A percentile compares a stretch with the other conserved stretches of the same genome.
Evolutionary conservation across 1,140 invertebrate species (phyloP).

Genomic region (Scaptodrosophila lebanonensis): DNA sequence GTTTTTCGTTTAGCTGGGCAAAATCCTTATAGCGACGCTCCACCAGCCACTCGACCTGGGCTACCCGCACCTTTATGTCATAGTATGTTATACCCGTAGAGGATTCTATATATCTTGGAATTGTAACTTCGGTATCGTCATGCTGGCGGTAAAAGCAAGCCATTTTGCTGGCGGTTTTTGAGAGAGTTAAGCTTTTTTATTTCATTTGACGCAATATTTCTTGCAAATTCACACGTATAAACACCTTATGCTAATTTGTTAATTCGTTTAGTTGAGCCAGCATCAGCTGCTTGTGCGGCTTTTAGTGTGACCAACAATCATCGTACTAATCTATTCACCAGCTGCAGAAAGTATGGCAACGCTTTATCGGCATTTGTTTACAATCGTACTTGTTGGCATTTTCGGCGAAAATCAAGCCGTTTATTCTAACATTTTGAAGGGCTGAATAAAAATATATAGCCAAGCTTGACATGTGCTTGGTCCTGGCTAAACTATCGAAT

Average conservation of each 20-base stretch:
- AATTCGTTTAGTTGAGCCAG: constrained; percentile 9
- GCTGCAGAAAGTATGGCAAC: constrained; percentile 15
- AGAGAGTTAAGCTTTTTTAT: constrained; percentile 2
- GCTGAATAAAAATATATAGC: constrained; percentile 4
- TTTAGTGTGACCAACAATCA: no score
- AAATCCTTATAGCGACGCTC: constrained; percentile 93
- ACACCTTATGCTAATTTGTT: background rate
- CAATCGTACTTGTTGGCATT: constrained; percentile 40
- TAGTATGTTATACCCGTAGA: constrained; percentile 83
- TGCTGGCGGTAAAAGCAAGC: constrained; percentile 81
- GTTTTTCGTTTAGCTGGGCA: constrained; percentile 88
- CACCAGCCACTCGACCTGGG: constrained; percentile 87
- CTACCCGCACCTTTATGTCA: constrained; percentile 83
- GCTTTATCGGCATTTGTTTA: constrained; percentile 37
- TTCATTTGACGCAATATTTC: constrained; percentile 23
- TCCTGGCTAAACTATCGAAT: constrained; percentile 7
- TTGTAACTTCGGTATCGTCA: constrained; percentile 80
- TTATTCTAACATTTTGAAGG: no score
- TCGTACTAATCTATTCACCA: no score
- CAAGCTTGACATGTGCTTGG: background rate
- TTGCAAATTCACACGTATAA: constrained; percentile 26
- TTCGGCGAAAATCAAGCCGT: no score
- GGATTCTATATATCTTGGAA: constrained; percentile 79
- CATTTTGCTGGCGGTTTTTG: constrained; percentile 76
- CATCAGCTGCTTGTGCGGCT: constrained; percentile 19